Conservation (phyloP, 2,888 invertebrate genomes). For the Mycalesis mineus region DNA sequence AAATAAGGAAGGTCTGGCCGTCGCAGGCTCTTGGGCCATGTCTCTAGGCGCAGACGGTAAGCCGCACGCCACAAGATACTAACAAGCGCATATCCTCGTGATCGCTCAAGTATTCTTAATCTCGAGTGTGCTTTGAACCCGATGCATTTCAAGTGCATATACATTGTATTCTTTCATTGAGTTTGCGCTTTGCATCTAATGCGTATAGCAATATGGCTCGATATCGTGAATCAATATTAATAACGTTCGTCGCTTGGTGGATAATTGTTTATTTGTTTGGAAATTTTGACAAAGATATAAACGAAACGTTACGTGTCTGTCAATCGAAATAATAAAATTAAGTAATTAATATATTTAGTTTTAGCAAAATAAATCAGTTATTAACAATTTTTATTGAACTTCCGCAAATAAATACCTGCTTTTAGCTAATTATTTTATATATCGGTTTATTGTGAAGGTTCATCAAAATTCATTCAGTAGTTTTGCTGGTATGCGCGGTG, state of each 20-base stretch:
- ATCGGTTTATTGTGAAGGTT: no score
- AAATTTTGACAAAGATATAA: not conserved
- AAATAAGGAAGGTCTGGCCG: no score
- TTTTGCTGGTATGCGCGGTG: no score
- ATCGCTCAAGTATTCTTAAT: constrained; percentile 32
- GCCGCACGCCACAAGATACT: constrained; percentile 20
- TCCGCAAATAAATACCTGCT: no score
- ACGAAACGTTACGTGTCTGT: no score
- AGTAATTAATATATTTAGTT: no score
- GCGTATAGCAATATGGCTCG: not conserved
- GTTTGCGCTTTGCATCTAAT: not conserved
- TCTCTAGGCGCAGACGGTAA: constrained; percentile 3
- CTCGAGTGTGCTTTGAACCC: constrained; percentile 32
- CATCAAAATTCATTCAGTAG: no score
- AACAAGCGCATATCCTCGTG: constrained; percentile 29
- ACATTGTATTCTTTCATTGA: not conserved
- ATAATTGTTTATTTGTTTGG: not conserved
- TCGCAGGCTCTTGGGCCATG: no score
- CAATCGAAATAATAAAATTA: no score
- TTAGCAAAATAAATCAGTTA: no score
- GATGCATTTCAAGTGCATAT: constrained; percentile 28
- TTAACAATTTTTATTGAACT: no score
- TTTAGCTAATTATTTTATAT: no score
- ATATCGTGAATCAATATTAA: not conserved
- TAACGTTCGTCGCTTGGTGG: not conserved